Evolutionary conservation across 2,797 vertebrate species (phyloP), one percentile per base, ranked within the genome.

Genomic region (Luscinia luscinia): DNA sequence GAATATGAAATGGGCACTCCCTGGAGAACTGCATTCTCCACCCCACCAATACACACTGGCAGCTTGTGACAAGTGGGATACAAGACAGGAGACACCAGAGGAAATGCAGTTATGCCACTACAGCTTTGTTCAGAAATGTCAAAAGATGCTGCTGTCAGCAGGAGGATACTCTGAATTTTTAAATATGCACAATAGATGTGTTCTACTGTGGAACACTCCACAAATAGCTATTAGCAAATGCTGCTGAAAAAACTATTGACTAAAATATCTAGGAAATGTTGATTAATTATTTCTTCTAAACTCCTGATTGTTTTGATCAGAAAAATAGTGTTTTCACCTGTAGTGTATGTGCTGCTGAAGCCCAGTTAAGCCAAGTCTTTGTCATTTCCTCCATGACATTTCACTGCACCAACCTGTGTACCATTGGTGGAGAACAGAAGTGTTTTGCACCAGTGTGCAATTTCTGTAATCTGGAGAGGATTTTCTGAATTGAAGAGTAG

Each of bases 1-100:
- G 89, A 23, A 73, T 68, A 95, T 90, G 85, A 86, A 87, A 87
- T 17, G 75, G 89, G 54, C 72, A 19, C 78, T 91, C 94, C 81
- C 83, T 77, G 84, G 95, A 55, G 92, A 72, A 18, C 4, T 32
- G 55, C 1, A 1, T 34, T 89, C 73, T 84, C 88, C 91, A 77
- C 91, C 93, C 87, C 70, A 84, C 85, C 75, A 20, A 54, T 91
- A 75, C 27, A 61, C 41, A 4, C 27, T 17, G 34, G 70, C 64
- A 82, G 86, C 64, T 93, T 64, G 80, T 81, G 93, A 88, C 83
- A 81, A 93, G 83, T 17, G 20, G 3, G 17, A 9, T 41, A 24
- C 55, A 28, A 54, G 58, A 6, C 68, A 62, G 76, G 78, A 91
- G 85, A 28, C 72, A 72, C 46, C 72, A 21, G 0, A 5, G 85